phyloP scores from a whole-genome alignment of 23 tunicate genomes.

The Ciona savignyi region DNA sequence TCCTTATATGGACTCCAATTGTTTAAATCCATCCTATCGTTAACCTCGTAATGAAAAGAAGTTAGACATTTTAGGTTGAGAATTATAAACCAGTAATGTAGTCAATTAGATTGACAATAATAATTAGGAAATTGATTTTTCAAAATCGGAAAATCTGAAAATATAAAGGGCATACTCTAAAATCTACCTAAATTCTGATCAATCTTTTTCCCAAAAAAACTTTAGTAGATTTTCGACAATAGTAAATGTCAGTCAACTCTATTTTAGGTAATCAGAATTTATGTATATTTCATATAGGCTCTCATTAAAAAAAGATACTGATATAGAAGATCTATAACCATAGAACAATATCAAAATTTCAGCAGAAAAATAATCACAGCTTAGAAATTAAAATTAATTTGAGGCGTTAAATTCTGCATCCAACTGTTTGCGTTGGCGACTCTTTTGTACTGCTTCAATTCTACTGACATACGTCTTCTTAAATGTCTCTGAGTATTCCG shows the following conservation, averaged over 20 bases:
- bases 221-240: background rate
- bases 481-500: background rate
- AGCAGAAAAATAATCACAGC: background rate
- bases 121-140: background rate
- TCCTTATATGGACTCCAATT: constrained; percentile 83
- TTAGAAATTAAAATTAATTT: no score
- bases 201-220: background rate
- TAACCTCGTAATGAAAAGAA: no score
- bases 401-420: background rate
- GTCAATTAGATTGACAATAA: no score
- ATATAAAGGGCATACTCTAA: background rate
- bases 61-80: no score
- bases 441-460: background rate
- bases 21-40: constrained; percentile 6
- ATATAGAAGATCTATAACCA: no score
- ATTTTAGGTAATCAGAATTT: background rate
- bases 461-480: background rate
- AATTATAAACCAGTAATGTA: no score
- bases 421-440: background rate
- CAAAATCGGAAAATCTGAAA: background rate
- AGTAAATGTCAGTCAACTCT: no score
- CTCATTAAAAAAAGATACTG: background rate
- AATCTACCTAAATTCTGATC: background rate
- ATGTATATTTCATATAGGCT: background rate
- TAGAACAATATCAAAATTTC: no score